phyloP scores from a whole-genome alignment of 1,140 invertebrate genomes.

The Cataglyphis hispanica region DNA sequence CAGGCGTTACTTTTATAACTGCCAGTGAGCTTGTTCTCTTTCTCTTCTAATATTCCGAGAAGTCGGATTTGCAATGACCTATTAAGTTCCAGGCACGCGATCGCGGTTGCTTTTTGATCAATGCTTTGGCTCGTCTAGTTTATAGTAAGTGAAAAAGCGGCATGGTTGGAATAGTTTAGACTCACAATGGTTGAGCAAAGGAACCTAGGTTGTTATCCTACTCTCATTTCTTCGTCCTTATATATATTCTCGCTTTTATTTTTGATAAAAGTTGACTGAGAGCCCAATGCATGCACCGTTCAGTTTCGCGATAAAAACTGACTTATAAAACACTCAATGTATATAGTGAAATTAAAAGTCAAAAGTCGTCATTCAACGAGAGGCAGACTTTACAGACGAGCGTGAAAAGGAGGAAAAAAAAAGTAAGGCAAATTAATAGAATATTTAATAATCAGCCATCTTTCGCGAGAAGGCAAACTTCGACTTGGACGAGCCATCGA shows the following conservation, averaged over 20 bases:
- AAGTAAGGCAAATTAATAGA: background rate
- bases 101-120: slow-evolving; percentile 29
- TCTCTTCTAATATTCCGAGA: slow-evolving; percentile 11
- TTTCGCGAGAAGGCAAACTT: background rate
- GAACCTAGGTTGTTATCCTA: slow-evolving; percentile 13
- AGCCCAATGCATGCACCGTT: background rate
- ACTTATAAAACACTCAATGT: background rate
- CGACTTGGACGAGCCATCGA: slow-evolving; percentile 19
- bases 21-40: background rate
- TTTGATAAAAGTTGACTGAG: background rate
- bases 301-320: background rate
- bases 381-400: background rate
- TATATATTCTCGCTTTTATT: background rate
- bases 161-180: slow-evolving; percentile 22
- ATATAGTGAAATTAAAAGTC: too few relatives aligned
- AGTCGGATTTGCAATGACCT: slow-evolving; percentile 50
- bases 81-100: slow-evolving; percentile 68
- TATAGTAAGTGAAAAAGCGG: background rate
- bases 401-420: background rate
- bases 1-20: slow-evolving; percentile 11
- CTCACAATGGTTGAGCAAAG: slow-evolving; percentile 12
- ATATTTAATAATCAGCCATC: slow-evolving; percentile 18
- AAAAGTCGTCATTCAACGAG: too few relatives aligned
- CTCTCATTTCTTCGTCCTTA: background rate
- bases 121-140: slow-evolving; percentile 1